Conservation (phyloP, 2,888 invertebrate species). For the Dusona sp. region DNA sequence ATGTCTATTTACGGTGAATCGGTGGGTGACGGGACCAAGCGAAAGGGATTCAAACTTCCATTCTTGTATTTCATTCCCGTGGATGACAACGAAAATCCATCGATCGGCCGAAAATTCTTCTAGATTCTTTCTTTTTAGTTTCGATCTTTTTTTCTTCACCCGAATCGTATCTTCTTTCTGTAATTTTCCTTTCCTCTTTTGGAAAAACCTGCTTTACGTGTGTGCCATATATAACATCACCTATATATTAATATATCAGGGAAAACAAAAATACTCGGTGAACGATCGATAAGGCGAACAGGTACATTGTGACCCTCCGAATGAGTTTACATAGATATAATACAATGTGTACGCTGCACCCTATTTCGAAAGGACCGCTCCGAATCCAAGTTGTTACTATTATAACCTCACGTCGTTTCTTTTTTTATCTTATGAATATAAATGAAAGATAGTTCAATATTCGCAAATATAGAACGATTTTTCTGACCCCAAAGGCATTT, state of each 20-base stretch:
- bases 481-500: not conserved
- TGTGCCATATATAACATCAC: not conserved
- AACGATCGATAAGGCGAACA: not conserved
- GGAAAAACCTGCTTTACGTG: not conserved
- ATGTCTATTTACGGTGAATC: too few species aligned
- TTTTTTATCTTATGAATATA: not conserved
- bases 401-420: not conserved
- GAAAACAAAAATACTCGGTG: not conserved
- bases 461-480: not conserved
- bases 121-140: conserved; percentile 9
- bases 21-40: not conserved
- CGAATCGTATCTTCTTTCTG: not conserved
- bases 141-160: not conserved
- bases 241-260: not conserved
- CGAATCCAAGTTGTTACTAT: too few species aligned
- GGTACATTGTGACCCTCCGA: not conserved
- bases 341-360: too few species aligned
- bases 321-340: too few species aligned
- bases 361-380: not conserved
- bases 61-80: conserved; percentile 28
- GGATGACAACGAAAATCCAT: conserved; percentile 25
- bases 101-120: conserved; percentile 28
- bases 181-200: not conserved
- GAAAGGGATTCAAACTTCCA: conserved; percentile 24
- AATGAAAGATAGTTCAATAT: not conserved